Conservation (phyloP, 2,888 invertebrate species). For the Eupithecia exiguata region DNA sequence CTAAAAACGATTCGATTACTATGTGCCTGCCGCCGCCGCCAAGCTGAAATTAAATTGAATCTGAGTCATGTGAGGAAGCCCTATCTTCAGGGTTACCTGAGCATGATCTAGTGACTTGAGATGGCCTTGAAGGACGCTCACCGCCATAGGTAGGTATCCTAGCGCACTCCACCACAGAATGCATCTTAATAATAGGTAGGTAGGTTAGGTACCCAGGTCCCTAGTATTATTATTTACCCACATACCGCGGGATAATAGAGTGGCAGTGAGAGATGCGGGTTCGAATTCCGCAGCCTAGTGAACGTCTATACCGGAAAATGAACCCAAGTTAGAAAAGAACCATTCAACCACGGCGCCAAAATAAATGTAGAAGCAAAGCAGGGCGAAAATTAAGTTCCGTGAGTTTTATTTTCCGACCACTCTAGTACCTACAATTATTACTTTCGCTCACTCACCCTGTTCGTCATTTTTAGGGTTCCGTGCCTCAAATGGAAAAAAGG, state of each 20-base stretch:
- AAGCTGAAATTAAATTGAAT: constrained; percentile 22
- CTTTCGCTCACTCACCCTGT: too few relatives aligned
- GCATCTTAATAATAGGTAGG: too few relatives aligned
- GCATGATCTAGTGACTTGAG: neutral
- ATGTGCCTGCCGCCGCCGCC: neutral
- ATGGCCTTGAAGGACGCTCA: neutral
- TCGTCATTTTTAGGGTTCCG: too few relatives aligned
- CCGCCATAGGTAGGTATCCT: neutral
- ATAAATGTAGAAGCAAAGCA: too few relatives aligned
- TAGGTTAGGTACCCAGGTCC: too few relatives aligned
- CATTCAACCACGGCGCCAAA: neutral
- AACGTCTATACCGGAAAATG: neutral
- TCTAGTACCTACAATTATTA: too few relatives aligned
- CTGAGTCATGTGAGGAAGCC: constrained; percentile 27
- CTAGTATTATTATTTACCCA: too few relatives aligned
- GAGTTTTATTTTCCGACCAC: too few relatives aligned
- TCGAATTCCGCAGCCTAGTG: neutral
- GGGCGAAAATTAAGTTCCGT: too few relatives aligned
- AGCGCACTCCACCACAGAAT: neutral
- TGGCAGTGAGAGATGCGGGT: neutral
- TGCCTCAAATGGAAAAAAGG: too few relatives aligned
- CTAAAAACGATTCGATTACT: constrained; percentile 31
- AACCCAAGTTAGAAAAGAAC: neutral
- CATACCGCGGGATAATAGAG: too few relatives aligned
- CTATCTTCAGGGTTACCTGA: constrained; percentile 4